A percentile compares a stretch with the other conserved stretches of the same genome.
phyloP scores from a whole-genome alignment of 2,113 vertebrate genomes.

The Collichthys lucidus region DNA sequence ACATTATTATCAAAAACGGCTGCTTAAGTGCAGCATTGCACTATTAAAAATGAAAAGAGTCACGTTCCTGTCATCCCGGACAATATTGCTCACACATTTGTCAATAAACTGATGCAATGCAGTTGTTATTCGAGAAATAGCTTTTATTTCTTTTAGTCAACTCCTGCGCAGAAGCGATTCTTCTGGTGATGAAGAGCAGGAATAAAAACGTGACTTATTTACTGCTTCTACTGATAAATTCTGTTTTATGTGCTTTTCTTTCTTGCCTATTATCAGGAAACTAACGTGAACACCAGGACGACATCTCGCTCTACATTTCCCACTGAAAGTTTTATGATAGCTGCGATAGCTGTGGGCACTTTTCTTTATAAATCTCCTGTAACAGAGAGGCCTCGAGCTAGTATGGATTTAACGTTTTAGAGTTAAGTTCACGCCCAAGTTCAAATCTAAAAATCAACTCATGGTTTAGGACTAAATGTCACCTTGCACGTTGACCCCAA shows the following conservation, averaged over 20 bases:
- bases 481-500: background rate
- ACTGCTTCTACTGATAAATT: background rate
- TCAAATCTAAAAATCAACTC: constrained; percentile 33
- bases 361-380: constrained; percentile 20
- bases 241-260: background rate
- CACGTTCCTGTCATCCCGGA: constrained; percentile 35
- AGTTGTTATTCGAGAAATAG: constrained; percentile 44
- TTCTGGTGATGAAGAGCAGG: constrained; percentile 8
- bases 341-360: background rate
- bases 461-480: background rate
- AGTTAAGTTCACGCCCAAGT: constrained; percentile 25
- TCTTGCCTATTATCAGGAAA: constrained; percentile 10
- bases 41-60: constrained; percentile 23
- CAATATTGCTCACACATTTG: constrained; percentile 28
- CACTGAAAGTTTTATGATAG: constrained; percentile 7
- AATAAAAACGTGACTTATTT: constrained; percentile 17
- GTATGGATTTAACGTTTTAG: constrained; percentile 21
- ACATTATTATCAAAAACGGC: constrained; percentile 15
- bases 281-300: background rate
- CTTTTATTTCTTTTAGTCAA: constrained; percentile 5
- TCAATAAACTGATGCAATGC: constrained; percentile 60
- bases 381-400: constrained; percentile 18
- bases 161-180: background rate
- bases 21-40: constrained; percentile 26
- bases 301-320: background rate